Evolutionary conservation across 64 coral and sea anemone genomes (phyloP), one percentile per base, ranked within the genome.

Genomic region (Pachyseris speciosa): DNA sequence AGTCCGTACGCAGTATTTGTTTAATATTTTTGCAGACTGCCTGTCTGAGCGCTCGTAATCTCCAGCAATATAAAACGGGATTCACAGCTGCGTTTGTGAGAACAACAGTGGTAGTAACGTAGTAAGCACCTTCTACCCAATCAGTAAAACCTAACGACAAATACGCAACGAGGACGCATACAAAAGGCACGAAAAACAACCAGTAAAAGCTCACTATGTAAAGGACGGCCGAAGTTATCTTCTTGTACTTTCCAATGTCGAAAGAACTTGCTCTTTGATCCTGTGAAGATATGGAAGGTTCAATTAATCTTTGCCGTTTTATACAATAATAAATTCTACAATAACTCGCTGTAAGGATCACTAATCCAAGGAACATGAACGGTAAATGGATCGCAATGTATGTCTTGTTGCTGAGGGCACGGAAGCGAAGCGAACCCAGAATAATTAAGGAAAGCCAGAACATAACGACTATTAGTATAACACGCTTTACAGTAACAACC

Each of bases 21-120:
- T 39, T 79, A 2, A 79, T 30, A 50, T 79, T 57, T 58, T 36
- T 79, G 17, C 29, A 34, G 26, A 79, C 48, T 16, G 75, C 75
- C 34, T 58, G 29, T 22, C 75, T 34, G 30, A 79, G 75, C 1
- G 47, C 47, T 20, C 75, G 33, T 17, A 79, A 8, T 27, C 33
- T 79, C 75, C 75, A 79, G 45, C 75, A 79, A 79, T 79, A 79
- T 12, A 79, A 29, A 58, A 79, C 15, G 2, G 75, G 75, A 30
- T 79, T 79, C 29, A 79, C 28, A 2, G 75, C 75, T 17, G 75
- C 75, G 22, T 58, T 79, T 34, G 49, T 30, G 13, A 79, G 75
- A 19, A 79, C 50, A 37, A 79, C 0, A 57, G 75, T 79, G 2
- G 75, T 79, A 1, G 75, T 57, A 49, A 79, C 30, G 29, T 79